These are phyloP conservation scores for Aldabrachelys gigantea DNA, from an alignment of 2,113 vertebrate genomes.

Conservation along the genomic window DNA sequence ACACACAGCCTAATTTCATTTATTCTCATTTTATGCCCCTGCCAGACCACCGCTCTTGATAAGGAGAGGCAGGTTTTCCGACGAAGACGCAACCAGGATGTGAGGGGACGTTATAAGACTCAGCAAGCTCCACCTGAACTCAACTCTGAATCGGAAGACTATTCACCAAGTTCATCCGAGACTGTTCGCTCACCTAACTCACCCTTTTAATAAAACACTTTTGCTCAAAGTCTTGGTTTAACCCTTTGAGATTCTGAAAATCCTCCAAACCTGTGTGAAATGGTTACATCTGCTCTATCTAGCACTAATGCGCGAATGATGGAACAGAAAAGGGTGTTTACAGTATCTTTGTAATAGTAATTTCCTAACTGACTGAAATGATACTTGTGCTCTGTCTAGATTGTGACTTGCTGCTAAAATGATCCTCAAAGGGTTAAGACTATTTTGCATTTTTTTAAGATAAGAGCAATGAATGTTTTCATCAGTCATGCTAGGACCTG, in stretches of 20 bases:
- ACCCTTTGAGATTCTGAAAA: constrained; percentile 84
- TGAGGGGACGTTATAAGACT: constrained; percentile 79
- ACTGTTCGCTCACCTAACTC: constrained; percentile 95
- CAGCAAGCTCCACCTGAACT: constrained; percentile 87
- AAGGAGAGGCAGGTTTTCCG: constrained; percentile 99
- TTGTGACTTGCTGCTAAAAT: constrained; percentile 79
- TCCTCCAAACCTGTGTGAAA: constrained; percentile 69
- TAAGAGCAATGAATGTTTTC: constrained; percentile 84
- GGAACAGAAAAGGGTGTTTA: constrained; percentile 73
- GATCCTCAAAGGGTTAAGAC: constrained; percentile 85
- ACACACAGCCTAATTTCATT: constrained; percentile 82
- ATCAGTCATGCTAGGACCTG: constrained; percentile 78
- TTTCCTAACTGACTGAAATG: constrained; percentile 70
- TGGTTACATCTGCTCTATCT: constrained; percentile 72
- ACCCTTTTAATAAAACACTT: constrained; percentile 90
- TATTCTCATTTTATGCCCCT: constrained; percentile 87
- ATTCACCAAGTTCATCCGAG: constrained; percentile 92
- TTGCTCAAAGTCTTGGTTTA: constrained; percentile 79
- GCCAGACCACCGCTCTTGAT: constrained; percentile 99
- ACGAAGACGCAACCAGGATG: constrained; percentile 97
- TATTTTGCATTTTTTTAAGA: constrained; percentile 77
- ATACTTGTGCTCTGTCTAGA: constrained; percentile 70
- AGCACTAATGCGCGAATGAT: constrained; percentile 64
- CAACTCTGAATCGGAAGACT: constrained; percentile 94
- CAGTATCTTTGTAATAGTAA: constrained; percentile 73